Evolutionary conservation across 2,888 invertebrate genomes (phyloP).

Genomic region (Girardia tigrina): DNA sequence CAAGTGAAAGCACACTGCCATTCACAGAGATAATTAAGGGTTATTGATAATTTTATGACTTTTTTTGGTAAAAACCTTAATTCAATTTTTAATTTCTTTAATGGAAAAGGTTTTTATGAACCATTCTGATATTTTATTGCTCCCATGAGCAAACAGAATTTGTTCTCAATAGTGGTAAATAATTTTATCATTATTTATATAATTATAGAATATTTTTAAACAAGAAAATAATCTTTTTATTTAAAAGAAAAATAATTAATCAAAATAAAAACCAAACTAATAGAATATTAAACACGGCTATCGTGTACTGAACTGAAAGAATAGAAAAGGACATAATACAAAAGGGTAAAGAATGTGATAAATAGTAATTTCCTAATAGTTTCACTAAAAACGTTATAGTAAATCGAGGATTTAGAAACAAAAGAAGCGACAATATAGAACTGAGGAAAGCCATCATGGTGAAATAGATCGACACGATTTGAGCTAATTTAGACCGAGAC

Average conservation of each 20-base stretch:
- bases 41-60: too few relatives aligned
- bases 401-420: neutral
- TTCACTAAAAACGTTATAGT: neutral
- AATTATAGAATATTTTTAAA: too few relatives aligned
- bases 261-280: neutral
- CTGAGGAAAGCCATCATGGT: neutral
- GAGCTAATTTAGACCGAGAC: neutral
- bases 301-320: slow-evolving; percentile 7
- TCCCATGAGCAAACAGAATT: too few relatives aligned
- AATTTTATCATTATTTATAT: too few relatives aligned
- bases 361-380: neutral
- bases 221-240: too few relatives aligned
- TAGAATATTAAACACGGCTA: neutral
- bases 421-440: neutral
- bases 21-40: too few relatives aligned
- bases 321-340: neutral
- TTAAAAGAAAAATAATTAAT: neutral
- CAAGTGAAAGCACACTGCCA: too few relatives aligned
- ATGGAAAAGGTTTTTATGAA: too few relatives aligned
- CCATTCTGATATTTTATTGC: too few relatives aligned
- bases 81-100: too few relatives aligned
- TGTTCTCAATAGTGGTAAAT: too few relatives aligned
- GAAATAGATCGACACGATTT: neutral
- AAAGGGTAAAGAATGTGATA: neutral
- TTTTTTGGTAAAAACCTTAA: too few relatives aligned